Base-by-base conservation (phyloP, 1,140 invertebrate genomes). In the Calephelis nemesis region DNA sequence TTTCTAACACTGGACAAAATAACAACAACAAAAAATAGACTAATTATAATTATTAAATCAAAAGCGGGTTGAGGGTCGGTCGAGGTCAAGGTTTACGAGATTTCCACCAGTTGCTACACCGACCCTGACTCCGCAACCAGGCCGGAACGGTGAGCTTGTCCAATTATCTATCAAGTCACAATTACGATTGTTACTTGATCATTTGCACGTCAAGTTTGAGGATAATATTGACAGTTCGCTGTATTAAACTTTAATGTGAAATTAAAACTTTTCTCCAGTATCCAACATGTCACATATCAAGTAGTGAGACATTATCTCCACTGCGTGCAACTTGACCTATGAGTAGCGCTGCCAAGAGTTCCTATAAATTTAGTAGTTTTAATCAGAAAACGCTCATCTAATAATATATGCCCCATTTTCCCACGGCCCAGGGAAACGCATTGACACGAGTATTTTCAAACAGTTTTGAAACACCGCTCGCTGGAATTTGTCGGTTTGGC, bases 81-180 rank as follows among this genome's bases (percentile, higher is more conserved):
- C 85, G 87, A 88, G 85, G 87, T 85, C 85, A 88, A 90, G 85
- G 87, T 73, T 70, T 68, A 49, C 68, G 8, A 54, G 80, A 79
- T 84, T 88, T 87, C 84, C 81, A 77, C 71, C 71, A 70, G 78
- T 90, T 88, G 84, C 85, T 76, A 74, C 84, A 90, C 69, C 78
- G 85, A 81, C 87, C 87, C 85, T 88, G 87, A 84, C 79, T 83
- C 74, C 74, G 63, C 69, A 87, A 88, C 85, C 86, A 90, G 87
- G 82, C 77, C 83, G 87, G 88, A 90, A 90, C 88, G 84, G 77
- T 75, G 81, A 81, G 83, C 73, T 62, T 60, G 58, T 63, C n/a
- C 45, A 47, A 45, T 63, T 63, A 63, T 19, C 47, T 63, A 63
- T 63, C 62, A 10, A 63, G 10, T 47, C 40, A 47, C 42, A 63